phyloP scores from a whole-genome alignment of 2,888 invertebrate genomes.

The Eilema caniola region DNA sequence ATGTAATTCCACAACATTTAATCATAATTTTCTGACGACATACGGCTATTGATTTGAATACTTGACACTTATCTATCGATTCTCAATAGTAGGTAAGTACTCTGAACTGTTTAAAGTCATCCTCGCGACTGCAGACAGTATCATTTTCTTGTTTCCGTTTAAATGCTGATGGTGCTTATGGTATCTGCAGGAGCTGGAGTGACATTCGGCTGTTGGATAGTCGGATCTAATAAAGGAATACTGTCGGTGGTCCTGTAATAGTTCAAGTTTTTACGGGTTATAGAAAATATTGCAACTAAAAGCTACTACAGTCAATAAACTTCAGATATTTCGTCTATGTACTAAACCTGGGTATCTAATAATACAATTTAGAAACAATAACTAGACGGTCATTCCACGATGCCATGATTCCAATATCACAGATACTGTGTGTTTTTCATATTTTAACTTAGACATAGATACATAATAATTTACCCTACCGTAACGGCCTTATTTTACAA shows the following conservation, averaged over 20 bases:
- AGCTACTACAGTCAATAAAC: background rate
- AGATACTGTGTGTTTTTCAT: too few species aligned
- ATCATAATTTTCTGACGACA: background rate
- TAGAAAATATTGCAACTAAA: background rate
- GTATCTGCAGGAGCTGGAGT: constrained; percentile 80
- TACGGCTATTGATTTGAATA: background rate
- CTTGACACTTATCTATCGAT: background rate
- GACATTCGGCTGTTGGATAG: constrained; percentile 75
- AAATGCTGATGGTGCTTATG: constrained; percentile 84
- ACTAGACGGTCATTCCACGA: too few species aligned
- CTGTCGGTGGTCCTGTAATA: constrained; percentile 81
- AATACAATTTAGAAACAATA: too few species aligned
- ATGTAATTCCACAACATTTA: constrained; percentile 19
- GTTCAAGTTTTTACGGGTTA: background rate
- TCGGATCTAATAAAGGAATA: constrained; percentile 80
- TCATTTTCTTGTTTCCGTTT: constrained; percentile 44
- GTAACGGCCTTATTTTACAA: too few species aligned
- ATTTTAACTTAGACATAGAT: too few species aligned
- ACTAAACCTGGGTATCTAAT: too few species aligned
- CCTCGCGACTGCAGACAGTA: constrained; percentile 10
- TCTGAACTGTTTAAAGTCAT: constrained; percentile 14
- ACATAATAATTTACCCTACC: too few species aligned
- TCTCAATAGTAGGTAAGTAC: constrained; percentile 10
- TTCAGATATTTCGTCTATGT: background rate
- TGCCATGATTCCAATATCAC: too few species aligned